Evolutionary conservation across 2,888 invertebrate species (phyloP).

Genomic region (Chaetogeoica ovagalla): DNA sequence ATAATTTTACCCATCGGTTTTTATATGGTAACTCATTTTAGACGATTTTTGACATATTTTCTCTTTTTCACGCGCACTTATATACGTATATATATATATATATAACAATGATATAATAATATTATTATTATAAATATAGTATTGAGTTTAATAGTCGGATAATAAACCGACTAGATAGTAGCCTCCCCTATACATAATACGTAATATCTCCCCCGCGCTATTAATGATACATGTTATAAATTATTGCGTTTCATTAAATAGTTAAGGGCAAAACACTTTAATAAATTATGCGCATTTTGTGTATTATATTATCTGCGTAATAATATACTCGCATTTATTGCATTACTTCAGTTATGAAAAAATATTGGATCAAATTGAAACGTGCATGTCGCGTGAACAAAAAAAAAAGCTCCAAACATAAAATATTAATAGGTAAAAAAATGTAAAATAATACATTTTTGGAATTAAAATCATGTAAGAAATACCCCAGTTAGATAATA

Average conservation of each 20-base stretch:
- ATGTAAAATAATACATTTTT: not conserved
- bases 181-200: not conserved
- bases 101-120: too few relatives aligned
- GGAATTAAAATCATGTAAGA: too few relatives aligned
- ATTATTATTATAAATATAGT: not conserved
- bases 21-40: too few relatives aligned
- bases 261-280: slow-evolving; percentile 3
- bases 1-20: too few relatives aligned
- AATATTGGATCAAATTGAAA: not conserved
- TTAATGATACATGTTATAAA: slow-evolving; percentile 7
- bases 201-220: not conserved
- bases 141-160: not conserved
- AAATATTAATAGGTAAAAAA: not conserved
- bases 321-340: not conserved
- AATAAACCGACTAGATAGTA: slow-evolving; percentile 4
- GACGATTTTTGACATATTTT: too few relatives aligned
- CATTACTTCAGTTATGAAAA: not conserved
- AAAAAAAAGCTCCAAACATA: too few relatives aligned
- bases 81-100: too few relatives aligned
- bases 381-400: too few relatives aligned
- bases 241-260: slow-evolving; percentile 14
- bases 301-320: not conserved
- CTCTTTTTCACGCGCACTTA: too few relatives aligned
- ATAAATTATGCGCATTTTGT: not conserved
- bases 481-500: too few relatives aligned